These are phyloP conservation scores for Acrossocheilus wenchowensis DNA, from an alignment of 2,797 vertebrate species.

Conservation along the genomic window DNA sequence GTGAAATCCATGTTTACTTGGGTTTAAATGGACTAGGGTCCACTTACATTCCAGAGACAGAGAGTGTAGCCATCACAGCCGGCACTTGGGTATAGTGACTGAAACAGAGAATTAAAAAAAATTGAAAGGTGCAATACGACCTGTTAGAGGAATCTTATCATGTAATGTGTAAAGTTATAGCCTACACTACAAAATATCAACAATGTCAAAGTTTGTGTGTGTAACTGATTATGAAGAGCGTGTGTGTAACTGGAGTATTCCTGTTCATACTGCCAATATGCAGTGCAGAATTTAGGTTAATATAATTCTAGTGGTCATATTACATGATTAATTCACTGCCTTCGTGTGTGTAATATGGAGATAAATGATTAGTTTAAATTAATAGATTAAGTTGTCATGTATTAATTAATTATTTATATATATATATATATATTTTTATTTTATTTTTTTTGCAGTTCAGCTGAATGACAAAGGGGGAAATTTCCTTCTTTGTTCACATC, in stretches of 20 bases:
- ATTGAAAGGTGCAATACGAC: not conserved
- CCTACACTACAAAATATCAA: not conserved
- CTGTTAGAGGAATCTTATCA: not conserved
- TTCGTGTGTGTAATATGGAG: not conserved
- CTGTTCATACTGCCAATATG: not conserved
- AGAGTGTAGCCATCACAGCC: accelerated
- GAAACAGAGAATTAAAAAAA: conserved; percentile 1
- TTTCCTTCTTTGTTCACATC: not conserved
- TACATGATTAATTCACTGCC: not conserved
- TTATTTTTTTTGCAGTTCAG: not conserved
- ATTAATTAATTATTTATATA: no score
- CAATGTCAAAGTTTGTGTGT: not conserved
- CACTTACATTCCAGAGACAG: conserved; percentile 55
- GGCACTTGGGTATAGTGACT: conserved; percentile 20
- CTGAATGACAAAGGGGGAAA: no score
- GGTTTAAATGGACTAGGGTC: accelerated
- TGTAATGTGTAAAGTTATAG: not conserved
- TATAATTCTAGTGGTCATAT: not conserved
- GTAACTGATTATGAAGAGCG: no score
- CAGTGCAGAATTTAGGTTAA: not conserved
- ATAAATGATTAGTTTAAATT: not conserved
- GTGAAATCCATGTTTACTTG: conserved; percentile 52
- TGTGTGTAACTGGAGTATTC: not conserved
- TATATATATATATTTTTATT: not conserved
- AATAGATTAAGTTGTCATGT: not conserved